Evolutionary conservation across 1,140 invertebrate species (phyloP), one percentile per base, ranked within the genome.

Genomic region (Holotrichia oblita): DNA sequence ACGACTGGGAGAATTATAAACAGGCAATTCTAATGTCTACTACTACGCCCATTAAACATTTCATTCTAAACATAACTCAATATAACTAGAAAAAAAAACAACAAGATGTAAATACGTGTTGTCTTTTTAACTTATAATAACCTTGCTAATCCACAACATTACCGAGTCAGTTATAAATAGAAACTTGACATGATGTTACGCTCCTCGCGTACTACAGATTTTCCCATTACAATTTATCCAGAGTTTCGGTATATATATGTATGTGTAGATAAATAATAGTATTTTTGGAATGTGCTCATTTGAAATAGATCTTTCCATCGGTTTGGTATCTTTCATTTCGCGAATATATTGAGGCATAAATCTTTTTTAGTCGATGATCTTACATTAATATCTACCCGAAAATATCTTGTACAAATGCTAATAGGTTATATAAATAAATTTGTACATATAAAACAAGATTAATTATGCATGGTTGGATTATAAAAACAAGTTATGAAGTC

Each of bases 31-130:
- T 48, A 48, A 48, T 12, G 44, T 48, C 44, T 48, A 8, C 44
- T 48, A 48, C n/a, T 48, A 12, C 44, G n/a, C 3, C 44, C 44
- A n/a, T 48, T 48, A 48, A 48, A 48, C 44, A 48, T 48, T 48
- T 48, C 44, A 48, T 48, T 48, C 44, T 48, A 48, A 48, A 48
- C 44, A 48, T 48, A 48, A 48, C n/a, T n/a, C n/a, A n/a, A n/a
- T n/a, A n/a, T n/a, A n/a, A n/a, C n/a, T n/a, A n/a, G n/a, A n/a
- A n/a, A n/a, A n/a, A n/a, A n/a, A n/a, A n/a, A n/a, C n/a, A n/a
- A 48, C 44, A 48, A 9, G 44, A 48, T 14, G n/a, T 6, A 48
- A 48, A 12, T 48, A 48, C 44, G 44, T 48, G 44, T 48, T 48
- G 0, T 48, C 44, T 48, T 48, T 48, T 14, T 3, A 48, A 48